Evolutionary conservation across 2,888 invertebrate genomes (phyloP), one percentile per base, ranked within the genome.

Genomic region (Hypercompe scribonia): DNA sequence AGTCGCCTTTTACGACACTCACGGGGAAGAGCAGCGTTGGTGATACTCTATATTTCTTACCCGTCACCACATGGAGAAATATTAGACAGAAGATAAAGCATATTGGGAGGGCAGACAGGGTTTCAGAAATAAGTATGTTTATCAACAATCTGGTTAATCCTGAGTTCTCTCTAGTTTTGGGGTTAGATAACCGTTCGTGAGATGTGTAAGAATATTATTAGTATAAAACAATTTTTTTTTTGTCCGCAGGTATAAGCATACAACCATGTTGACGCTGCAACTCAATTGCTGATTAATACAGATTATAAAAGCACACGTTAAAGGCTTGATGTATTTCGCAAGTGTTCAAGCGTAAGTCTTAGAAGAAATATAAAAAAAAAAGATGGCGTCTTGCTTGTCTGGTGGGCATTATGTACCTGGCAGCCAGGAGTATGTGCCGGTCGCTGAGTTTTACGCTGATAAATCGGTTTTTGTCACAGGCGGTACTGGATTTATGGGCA

Each of bases 401-500:
- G 90, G 91, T 75, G 90, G 92, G 71, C 93, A 91, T 78, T 91
- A 90, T 82, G 89, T 85, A 42, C 83, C 86, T 36, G 88, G 88
- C 24, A 88, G 87, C 64, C 90, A 90, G 82, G 95, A 95, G 70
- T 96, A 96, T 67, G 85, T 95, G 61, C 95, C 96, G 1, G 96
- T 97, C 67, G 96, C 97, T 31, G 96, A 97, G 82, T 98, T 97
- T 88, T 98, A 97, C 90, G 96, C 96, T 34, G 97, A 97, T 76
- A 97, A 97, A 87, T 96, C 96, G 70, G 96, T 98, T 50, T 97
- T 98, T 86, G 97, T 98, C 72, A 98, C 98, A 7, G 98, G 98
- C 58, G 98, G 97, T 63, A 98, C 98, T 3, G 98, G 98, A 13
- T 98, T 98, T 88, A 97, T 98, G 96, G 98, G 98, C 73, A 98